Base-by-base conservation (phyloP, 2,888 invertebrate species). In the Lasioglossum pauxillum region DNA sequence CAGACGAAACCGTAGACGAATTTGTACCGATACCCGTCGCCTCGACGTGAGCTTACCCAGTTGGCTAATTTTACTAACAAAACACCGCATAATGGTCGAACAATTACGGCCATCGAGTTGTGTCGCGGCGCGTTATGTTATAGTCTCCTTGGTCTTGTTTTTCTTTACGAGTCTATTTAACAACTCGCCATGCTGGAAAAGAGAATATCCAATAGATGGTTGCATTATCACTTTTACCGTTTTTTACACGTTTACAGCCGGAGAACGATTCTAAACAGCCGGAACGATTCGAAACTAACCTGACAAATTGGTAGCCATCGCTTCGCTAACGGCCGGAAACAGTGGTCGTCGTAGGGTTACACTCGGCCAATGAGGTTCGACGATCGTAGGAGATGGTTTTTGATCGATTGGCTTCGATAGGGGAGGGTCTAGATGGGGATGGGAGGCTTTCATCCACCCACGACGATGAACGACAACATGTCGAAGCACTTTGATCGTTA, bases 31-130 rank as follows among this genome's bases (percentile, higher is more conserved):
- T 7, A 71, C 23, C 38, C 44, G n/a, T 71, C 14, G 44, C 5
- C 7, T 19, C 19, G 31, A 73, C 27, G 16, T 4, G 8, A 35
- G 23, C 35, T 31, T 49, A 23, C 1, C 8, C 12, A 12, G 23
- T n/a, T 19, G 12, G n/a, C 41, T 71, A 79, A 82, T 79, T 79
- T 75, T 57, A 46, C 69, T 79, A 82, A 79, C 79, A 82, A 82
- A 79, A 41, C 46, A 44, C 35, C 44, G 31, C 0, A 23, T 71
- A 75, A 75, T 82, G 57, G 80, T 16, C 1, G 44, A n/a, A n/a
- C 35, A 78, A 78, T 82, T 67, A 64, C 78, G 38, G 12, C 23
- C 72, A 73, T 78, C 78, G 38, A 12, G 8, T 19, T 31, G n/a
- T 46, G 64, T 46, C 27, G 64, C n/a, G 46, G 0, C 27, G 64